A percentile compares a stretch with the other conserved stretches of the same genome.
Conservation (phyloP, 2,113 vertebrate genomes). For the Amblyopsis rosae region DNA sequence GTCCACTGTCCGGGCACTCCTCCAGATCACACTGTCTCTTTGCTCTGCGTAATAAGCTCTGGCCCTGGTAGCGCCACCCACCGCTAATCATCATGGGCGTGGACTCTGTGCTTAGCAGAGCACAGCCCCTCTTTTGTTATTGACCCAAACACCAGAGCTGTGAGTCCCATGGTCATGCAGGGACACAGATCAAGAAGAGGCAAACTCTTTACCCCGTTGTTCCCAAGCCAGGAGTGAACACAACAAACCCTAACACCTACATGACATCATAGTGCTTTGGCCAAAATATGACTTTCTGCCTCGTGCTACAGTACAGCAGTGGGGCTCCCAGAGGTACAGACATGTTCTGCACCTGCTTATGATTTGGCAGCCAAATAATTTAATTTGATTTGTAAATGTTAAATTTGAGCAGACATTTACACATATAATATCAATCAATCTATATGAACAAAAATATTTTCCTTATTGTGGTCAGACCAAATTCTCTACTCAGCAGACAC, state of each 20-base stretch:
- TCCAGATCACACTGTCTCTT: slow-evolving; percentile 76
- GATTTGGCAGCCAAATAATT: too few species aligned
- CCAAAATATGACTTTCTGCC: slow-evolving; percentile 72
- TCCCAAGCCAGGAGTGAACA: slow-evolving; percentile 51
- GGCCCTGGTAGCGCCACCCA: slow-evolving; percentile 54
- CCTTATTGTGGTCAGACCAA: too few species aligned
- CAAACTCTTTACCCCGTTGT: slow-evolving; percentile 38
- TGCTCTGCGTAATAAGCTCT: slow-evolving; percentile 77
- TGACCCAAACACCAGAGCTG: slow-evolving; percentile 37
- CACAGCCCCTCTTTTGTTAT: slow-evolving; percentile 72
- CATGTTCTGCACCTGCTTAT: background rate
- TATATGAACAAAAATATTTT: too few species aligned
- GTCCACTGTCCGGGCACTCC: slow-evolving; percentile 63
- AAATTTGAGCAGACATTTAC: too few species aligned
- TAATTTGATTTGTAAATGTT: too few species aligned
- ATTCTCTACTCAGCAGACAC: too few species aligned
- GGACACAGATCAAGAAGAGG: slow-evolving; percentile 52
- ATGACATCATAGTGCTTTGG: slow-evolving; percentile 56
- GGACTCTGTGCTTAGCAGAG: slow-evolving; percentile 71
- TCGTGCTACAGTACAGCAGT: slow-evolving; percentile 26
- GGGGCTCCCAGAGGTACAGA: slow-evolving; percentile 4
- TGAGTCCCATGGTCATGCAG: slow-evolving; percentile 11
- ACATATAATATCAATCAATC: too few species aligned
- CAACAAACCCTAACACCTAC: slow-evolving; percentile 76
- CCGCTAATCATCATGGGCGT: slow-evolving; percentile 76